Conservation (phyloP, 2,113 vertebrate species). For the Cyanoderma ruficeps region DNA sequence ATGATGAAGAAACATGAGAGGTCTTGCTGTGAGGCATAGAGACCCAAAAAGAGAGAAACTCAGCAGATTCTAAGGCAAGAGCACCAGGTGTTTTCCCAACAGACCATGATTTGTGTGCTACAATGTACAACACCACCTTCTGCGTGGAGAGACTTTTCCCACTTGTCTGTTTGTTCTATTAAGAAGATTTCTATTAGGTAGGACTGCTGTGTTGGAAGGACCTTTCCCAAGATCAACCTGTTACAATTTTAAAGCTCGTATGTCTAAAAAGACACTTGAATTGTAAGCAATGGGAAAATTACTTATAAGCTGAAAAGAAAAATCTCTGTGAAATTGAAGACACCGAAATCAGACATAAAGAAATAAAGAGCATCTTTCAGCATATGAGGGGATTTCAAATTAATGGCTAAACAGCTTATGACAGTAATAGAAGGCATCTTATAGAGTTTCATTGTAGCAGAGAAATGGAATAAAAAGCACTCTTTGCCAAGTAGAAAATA, state of each 20-base stretch:
- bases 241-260: not conserved
- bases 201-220: not conserved
- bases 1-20: conserved; percentile 28
- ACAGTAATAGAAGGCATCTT: not conserved
- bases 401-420: not conserved
- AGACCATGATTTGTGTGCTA: not conserved
- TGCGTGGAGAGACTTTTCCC: not conserved
- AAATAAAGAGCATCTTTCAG: not conserved
- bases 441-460: not conserved
- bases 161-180: not conserved
- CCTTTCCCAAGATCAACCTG: not conserved
- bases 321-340: not conserved
- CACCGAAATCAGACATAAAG: fast-evolving
- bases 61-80: not conserved
- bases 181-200: not conserved
- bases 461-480: not conserved
- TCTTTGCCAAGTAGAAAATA: not conserved
- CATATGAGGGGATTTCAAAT: not conserved
- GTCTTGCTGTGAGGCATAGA: conserved; percentile 38
- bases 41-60: not conserved
- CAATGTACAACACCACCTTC: not conserved
- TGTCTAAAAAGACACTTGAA: not conserved
- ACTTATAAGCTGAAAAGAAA: not conserved
- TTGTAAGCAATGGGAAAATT: not conserved
- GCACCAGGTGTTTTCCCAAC: not conserved